phyloP scores from a whole-genome alignment of 1,140 invertebrate species.

The Theocolax elegans region DNA sequence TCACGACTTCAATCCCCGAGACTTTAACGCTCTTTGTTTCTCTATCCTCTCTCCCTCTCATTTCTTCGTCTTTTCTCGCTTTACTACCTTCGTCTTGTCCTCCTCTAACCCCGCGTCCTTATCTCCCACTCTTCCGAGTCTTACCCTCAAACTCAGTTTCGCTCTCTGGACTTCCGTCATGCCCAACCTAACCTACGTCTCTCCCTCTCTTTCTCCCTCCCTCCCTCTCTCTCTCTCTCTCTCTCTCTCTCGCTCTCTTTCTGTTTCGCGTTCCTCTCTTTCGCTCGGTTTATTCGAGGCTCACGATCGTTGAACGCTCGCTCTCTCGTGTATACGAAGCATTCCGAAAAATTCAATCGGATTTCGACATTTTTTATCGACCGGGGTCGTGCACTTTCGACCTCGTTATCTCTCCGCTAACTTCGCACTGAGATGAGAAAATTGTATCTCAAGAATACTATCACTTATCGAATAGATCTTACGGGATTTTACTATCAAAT shows the following conservation, averaged over 20 bases:
- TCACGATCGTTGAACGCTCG: neutral
- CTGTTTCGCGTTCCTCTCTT: neutral
- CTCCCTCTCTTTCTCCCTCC: neutral
- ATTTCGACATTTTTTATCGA: neutral
- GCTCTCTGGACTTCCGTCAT: conserved; percentile 25
- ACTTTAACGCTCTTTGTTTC: conserved; percentile 20
- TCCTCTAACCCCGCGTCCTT: conserved; percentile 28
- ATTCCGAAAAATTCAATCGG: conserved; percentile 15
- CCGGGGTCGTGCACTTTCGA: conserved; percentile 16
- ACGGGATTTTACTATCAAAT: too few species aligned
- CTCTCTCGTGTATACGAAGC: too few species aligned
- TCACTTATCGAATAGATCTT: conserved; percentile 16
- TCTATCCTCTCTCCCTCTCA: conserved; percentile 15
- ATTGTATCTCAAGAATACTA: conserved; percentile 11
- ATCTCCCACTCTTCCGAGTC: neutral
- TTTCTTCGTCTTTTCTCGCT: conserved; percentile 16
- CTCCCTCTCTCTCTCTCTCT: neutral
- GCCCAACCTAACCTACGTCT: neutral
- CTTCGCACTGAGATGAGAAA: too few species aligned
- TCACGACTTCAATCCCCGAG: conserved; percentile 31
- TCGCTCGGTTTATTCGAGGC: neutral
- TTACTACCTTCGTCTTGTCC: conserved; percentile 25
- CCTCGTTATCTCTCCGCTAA: conserved; percentile 35
- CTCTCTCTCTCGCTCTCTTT: neutral
- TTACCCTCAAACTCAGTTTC: neutral